These are phyloP conservation scores for Toxonevra muliebris DNA, from an alignment of 2,888 invertebrate species.

Conservation along the genomic window DNA sequence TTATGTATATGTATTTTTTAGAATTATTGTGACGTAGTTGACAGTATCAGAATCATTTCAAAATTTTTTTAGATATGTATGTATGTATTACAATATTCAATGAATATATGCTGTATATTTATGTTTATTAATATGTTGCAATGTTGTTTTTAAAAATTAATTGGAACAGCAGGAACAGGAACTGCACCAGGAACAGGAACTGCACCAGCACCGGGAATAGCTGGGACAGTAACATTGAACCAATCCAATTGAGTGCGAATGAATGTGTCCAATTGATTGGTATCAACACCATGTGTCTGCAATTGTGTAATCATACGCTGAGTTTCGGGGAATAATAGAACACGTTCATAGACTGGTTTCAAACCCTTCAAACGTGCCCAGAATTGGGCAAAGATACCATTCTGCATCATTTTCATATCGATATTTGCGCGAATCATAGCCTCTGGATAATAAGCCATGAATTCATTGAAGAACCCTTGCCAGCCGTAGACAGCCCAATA, in stretches of 20 bases:
- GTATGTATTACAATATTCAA: no score
- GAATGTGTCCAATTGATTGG: conserved; percentile 47
- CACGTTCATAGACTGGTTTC: conserved; percentile 54
- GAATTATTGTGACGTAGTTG: no score
- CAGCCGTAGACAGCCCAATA: conserved; percentile 53
- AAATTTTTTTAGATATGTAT: no score
- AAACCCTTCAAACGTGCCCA: conserved; percentile 47
- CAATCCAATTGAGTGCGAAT: conserved; percentile 56
- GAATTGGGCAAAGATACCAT: conserved; percentile 53
- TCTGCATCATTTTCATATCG: conserved; percentile 48
- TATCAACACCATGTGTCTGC: conserved; percentile 51
- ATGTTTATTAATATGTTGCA: not conserved
- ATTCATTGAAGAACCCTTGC: conserved; percentile 57
- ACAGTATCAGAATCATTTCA: no score
- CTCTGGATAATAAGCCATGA: conserved; percentile 50
- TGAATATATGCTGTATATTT: no score
- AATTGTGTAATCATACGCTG: conserved; percentile 46
- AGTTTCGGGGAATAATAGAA: conserved; percentile 46
- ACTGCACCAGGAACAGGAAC: no score
- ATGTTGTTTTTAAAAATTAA: no score
- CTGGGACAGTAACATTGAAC: conserved; percentile 35
- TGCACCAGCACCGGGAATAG: no score
- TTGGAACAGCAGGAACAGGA: no score
- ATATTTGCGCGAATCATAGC: conserved; percentile 49
- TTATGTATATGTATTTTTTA: no score